Percentiles rank a stretch among this genome's conserved stretches.
phyloP scores from a whole-genome alignment of 2,797 vertebrate genomes.

The Clarias fuscus region DNA sequence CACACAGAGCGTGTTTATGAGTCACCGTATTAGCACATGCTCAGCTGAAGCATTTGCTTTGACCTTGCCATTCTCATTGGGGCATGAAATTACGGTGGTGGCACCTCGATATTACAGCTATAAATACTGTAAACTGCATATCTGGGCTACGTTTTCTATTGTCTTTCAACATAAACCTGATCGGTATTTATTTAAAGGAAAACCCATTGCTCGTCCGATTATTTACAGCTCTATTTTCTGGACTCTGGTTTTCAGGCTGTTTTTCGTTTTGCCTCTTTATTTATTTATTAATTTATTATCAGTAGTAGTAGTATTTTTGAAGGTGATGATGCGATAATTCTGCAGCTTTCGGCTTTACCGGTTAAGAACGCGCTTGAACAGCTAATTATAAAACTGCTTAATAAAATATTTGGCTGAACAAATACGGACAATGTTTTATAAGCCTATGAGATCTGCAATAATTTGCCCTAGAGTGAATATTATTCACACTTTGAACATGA shows the following conservation, averaged over 20 bases:
- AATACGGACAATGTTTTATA: constrained; percentile 72
- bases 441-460: constrained; percentile 68
- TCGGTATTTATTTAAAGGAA: constrained; percentile 99
- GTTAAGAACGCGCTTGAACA: constrained; percentile 74
- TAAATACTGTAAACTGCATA: constrained; percentile 99
- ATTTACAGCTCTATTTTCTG: constrained; percentile 96
- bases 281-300: constrained; percentile 31
- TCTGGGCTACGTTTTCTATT: constrained; percentile 99
- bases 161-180: constrained; percentile 99
- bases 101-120: constrained; percentile 99
- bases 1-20: constrained; percentile 99
- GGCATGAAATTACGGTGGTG: constrained; percentile 99
- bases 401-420: constrained; percentile 79
- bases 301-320: constrained; percentile 34
- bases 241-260: constrained; percentile 72
- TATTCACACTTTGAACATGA: constrained; percentile 76
- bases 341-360: constrained; percentile 78
- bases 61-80: constrained; percentile 99
- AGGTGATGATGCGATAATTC: constrained; percentile 76
- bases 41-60: constrained; percentile 99
- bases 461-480: constrained; percentile 76
- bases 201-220: constrained; percentile 99
- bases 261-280: constrained; percentile 63
- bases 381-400: constrained; percentile 82
- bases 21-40: constrained; percentile 99